phyloP scores from a whole-genome alignment of 2,113 vertebrate genomes.

The Pholis gunnellus region DNA sequence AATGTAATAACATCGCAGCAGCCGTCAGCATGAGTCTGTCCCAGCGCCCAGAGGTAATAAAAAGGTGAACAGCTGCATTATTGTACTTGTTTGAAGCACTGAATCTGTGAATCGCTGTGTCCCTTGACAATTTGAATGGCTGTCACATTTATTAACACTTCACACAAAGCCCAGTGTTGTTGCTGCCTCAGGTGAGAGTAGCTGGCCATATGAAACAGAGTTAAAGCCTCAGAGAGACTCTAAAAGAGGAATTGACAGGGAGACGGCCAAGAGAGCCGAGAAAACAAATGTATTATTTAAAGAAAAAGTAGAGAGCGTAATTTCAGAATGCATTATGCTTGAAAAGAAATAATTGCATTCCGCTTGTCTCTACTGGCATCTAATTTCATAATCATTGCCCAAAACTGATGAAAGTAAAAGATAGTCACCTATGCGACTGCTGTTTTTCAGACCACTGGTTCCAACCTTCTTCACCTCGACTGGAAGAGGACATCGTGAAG shows the following conservation, averaged over 20 bases:
- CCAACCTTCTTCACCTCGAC: slow-evolving; percentile 26
- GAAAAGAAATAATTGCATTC: background rate
- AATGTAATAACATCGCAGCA: slow-evolving; percentile 33
- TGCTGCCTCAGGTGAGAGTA: slow-evolving; percentile 41
- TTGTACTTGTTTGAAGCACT: slow-evolving; percentile 50
- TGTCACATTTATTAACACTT: slow-evolving; percentile 64
- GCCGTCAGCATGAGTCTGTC: slow-evolving; percentile 10
- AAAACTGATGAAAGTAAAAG: slow-evolving; percentile 47
- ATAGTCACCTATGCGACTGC: slow-evolving; percentile 27
- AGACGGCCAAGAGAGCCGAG: background rate
- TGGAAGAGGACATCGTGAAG: slow-evolving; percentile 50
- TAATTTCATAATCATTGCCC: slow-evolving; percentile 30
- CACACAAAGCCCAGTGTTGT: slow-evolving; percentile 40
- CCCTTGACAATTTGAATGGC: slow-evolving; percentile 33
- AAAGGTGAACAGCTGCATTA: slow-evolving; percentile 56
- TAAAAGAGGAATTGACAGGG: background rate
- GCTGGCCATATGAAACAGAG: slow-evolving; percentile 28
- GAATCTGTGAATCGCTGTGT: slow-evolving; percentile 3
- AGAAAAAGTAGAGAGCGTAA: background rate
- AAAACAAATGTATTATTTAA: background rate
- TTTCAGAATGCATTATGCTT: background rate
- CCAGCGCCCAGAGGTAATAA: slow-evolving; percentile 65
- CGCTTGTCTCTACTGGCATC: background rate
- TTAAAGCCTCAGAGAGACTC: slow-evolving; percentile 18
- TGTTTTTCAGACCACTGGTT: slow-evolving; percentile 25